Evolutionary conservation across 2,888 invertebrate species (phyloP).

Genomic region (Trichogramma evanescens): DNA sequence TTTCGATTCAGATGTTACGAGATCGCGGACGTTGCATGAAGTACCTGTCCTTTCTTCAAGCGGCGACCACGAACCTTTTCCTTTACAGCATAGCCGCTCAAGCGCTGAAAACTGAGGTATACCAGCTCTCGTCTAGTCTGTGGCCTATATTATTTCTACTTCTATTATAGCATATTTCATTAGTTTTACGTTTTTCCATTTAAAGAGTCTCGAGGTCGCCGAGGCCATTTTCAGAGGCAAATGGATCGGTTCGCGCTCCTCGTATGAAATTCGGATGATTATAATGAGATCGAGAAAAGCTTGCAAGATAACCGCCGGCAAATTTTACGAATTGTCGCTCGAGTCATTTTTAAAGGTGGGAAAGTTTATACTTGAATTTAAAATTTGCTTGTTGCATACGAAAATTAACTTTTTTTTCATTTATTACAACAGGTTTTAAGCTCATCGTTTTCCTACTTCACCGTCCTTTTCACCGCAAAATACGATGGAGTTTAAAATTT

Average conservation of each 20-base stretch:
- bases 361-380: neutral
- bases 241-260: constrained; percentile 28
- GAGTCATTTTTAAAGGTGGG: constrained; percentile 35
- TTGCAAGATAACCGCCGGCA: constrained; percentile 36
- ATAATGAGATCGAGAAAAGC: constrained; percentile 33
- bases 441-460: constrained; percentile 39
- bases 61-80: constrained; percentile 35
- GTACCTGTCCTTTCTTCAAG: constrained; percentile 31
- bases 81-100: constrained; percentile 37
- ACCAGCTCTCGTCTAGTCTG: neutral
- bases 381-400: too few relatives aligned
- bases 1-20: neutral
- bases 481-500: constrained; percentile 24
- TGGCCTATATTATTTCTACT: neutral
- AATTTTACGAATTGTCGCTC: constrained; percentile 38
- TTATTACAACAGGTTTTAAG: constrained; percentile 31
- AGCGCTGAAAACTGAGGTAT: constrained; percentile 32
- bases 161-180: neutral
- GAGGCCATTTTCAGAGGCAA: constrained; percentile 30
- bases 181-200: neutral
- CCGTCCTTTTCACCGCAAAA: constrained; percentile 30
- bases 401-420: neutral
- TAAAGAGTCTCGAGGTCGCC: constrained; percentile 32
- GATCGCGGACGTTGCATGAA: constrained; percentile 25
- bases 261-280: constrained; percentile 28